Evolutionary conservation across 1,140 invertebrate species (phyloP).

Genomic region (Triops cancriformis): DNA sequence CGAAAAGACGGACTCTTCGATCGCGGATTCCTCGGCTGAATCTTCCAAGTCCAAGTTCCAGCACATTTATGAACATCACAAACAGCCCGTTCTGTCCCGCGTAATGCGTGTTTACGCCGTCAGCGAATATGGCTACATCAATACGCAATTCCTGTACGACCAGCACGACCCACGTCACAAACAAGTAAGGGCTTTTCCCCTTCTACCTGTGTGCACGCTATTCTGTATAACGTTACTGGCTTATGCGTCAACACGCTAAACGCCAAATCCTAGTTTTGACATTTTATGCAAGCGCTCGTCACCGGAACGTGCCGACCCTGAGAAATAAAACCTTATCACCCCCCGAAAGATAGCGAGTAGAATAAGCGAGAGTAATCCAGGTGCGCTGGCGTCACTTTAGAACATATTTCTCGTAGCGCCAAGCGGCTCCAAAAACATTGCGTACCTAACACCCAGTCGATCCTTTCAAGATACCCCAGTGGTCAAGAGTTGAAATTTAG

Average conservation of each 20-base stretch:
- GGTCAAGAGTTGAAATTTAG: too few species aligned
- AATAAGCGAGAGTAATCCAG: background rate
- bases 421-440: background rate
- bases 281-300: background rate
- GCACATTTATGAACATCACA: constrained; percentile 13
- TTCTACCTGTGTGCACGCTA: background rate
- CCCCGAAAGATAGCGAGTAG: background rate
- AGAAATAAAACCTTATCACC: background rate
- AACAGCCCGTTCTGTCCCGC: background rate
- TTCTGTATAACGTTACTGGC: background rate
- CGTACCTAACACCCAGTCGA: background rate
- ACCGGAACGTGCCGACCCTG: background rate
- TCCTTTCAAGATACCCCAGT: too few species aligned
- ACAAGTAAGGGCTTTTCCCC: background rate
- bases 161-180: constrained; percentile 1
- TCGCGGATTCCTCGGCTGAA: constrained; percentile 15
- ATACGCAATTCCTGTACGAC: background rate
- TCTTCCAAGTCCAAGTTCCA: constrained; percentile 17
- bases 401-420: background rate
- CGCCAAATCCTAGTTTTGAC: background rate
- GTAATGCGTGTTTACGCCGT: background rate
- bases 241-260: constrained; percentile 2
- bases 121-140: background rate
- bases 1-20: constrained; percentile 17
- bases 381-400: constrained; percentile 2